Evolutionary conservation across 2,113 vertebrate genomes (phyloP), one percentile per base, ranked within the genome.

Genomic region (Corvus moneduloides): DNA sequence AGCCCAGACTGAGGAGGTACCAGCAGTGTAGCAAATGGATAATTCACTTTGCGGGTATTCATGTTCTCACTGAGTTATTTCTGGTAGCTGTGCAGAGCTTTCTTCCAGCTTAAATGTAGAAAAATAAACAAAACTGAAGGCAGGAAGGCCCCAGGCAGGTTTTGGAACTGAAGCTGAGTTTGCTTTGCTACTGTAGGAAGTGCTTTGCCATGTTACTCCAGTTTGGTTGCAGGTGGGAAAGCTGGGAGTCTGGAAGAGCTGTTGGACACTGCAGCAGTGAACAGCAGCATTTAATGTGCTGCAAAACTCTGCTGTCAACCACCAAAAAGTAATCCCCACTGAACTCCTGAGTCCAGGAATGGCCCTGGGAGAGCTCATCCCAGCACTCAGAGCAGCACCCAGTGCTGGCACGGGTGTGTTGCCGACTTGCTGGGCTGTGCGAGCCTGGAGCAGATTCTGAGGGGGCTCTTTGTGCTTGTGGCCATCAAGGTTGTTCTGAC

Each of bases 341-440:
- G 76, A 64, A 16, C 54, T 82, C 55, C 79, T 24, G 6, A 54
- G 28, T 32, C 13, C n/a, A 27, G 81, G 78, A 68, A 26, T 2
- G 1, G 24, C 26, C 44, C 12, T 17, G 56, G 71, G 59, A n/a
- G 46, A 58, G 80, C 76, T 46, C 20, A 59, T 39, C 75, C 78
- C 81, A 32, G 78, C 7, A n/a, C 68, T 58, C 22, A 11, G 79
- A 12, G 64, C 81, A 84, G 73, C 51, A 41, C 81, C 68, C 52
- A 26, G 61, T 55, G 73, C 77, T 89, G 92, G 73, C 68, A 14
- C 10, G 1, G 61, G 15, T 13, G 51, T 26, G 64, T 1, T 66
- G 78, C 85, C 8, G 1, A 3, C 37, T 84, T 4, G 0, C 33
- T n/a, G 64, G 64, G 5, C 54, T 4, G 1, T 35, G 51, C 2